Percentiles rank a stretch among this genome's conserved stretches.
phyloP scores from a whole-genome alignment of 1,140 invertebrate species.

The Hyphantria cunea region DNA sequence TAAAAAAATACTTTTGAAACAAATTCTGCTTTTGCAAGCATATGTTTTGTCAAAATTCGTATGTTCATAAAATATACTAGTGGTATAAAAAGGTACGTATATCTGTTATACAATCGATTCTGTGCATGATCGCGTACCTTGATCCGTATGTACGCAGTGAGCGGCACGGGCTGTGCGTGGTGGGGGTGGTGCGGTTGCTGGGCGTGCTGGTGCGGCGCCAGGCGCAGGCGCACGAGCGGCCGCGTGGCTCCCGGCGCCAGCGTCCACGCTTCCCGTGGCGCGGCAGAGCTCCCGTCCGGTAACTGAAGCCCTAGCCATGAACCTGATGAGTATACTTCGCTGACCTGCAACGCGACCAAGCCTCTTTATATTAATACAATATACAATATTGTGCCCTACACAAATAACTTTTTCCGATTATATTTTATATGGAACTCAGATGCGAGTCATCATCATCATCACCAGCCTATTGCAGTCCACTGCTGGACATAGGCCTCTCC shows the following conservation, averaged over 20 bases:
- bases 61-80: too few species aligned
- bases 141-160: slow-evolving; percentile 66
- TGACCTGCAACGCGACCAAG: slow-evolving; percentile 84
- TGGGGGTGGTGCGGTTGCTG: slow-evolving; percentile 24
- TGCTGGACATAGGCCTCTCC: too few species aligned
- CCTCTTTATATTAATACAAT: too few species aligned
- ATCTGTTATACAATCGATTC: not conserved
- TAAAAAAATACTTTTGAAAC: too few species aligned
- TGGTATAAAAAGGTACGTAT: too few species aligned
- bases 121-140: slow-evolving; percentile 2
- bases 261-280: slow-evolving; percentile 92
- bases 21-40: too few species aligned
- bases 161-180: slow-evolving; percentile 38
- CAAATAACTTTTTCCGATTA: too few species aligned
- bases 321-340: slow-evolving; percentile 95
- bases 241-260: slow-evolving; percentile 95
- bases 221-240: slow-evolving; percentile 93
- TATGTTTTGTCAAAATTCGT: too few species aligned
- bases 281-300: slow-evolving; percentile 83
- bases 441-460: too few species aligned
- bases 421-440: too few species aligned
- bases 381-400: too few species aligned
- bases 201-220: slow-evolving; percentile 71
- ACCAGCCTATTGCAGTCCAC: too few species aligned
- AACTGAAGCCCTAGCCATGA: slow-evolving; percentile 95